phyloP scores from a whole-genome alignment of 2,113 vertebrate species.

The Acrocephalus arundinaceus region DNA sequence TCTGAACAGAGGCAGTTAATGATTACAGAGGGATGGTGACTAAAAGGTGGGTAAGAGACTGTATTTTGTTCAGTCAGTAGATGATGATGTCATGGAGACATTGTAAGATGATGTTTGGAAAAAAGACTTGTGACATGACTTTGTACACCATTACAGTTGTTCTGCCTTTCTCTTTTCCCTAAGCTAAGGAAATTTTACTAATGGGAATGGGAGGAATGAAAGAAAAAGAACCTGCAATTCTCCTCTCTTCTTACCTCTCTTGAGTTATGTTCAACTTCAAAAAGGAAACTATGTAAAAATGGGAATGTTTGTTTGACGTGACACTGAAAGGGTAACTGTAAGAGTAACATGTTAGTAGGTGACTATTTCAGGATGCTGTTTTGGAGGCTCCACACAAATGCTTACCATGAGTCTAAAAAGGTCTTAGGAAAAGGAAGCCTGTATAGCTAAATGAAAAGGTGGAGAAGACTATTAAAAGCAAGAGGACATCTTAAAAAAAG shows the following conservation, averaged over 20 bases:
- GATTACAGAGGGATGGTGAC: constrained; percentile 44
- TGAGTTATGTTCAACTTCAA: not conserved
- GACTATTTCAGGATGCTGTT: constrained; percentile 7
- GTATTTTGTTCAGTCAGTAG: not conserved
- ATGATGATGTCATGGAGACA: not conserved
- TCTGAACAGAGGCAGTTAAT: not conserved
- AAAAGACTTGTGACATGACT: not conserved
- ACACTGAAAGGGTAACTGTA: not conserved
- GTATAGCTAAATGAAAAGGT: constrained; percentile 1
- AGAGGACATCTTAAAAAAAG: not conserved
- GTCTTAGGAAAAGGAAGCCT: not conserved
- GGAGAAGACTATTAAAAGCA: not conserved
- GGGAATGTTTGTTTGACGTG: not conserved
- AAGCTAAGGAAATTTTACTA: not conserved
- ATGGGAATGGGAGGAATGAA: not conserved
- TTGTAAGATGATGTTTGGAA: not conserved
- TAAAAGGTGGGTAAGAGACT: constrained; percentile 23
- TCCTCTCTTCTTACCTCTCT: not conserved
- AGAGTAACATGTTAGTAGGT: not conserved
- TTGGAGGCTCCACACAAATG: not conserved
- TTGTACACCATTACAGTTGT: not conserved
- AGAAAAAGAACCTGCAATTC: not conserved
- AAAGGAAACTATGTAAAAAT: not conserved
- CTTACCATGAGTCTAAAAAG: not conserved
- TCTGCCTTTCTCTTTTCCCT: not conserved